A percentile compares a stretch with the other conserved stretches of the same genome.
These are phyloP conservation scores for Zygogramma bicolorata DNA, from an alignment of 2,888 invertebrate species.

Conservation along the genomic window DNA sequence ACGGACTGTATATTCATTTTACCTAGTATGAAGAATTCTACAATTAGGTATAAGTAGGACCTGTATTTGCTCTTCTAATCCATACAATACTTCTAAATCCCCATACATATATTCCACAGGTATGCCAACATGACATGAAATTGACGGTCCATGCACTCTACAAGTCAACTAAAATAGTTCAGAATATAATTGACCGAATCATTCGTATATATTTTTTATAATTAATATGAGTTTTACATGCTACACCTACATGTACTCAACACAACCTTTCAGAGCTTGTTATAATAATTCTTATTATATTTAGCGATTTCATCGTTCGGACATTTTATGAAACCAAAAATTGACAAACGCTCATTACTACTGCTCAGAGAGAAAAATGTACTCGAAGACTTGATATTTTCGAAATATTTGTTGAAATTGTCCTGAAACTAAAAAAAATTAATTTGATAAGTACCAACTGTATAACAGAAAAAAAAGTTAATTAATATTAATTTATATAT, in stretches of 20 bases:
- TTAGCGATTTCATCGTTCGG: not conserved
- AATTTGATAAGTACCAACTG: no score
- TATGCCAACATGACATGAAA: not conserved
- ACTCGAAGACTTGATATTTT: not conserved
- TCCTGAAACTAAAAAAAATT: no score
- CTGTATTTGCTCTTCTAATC: not conserved
- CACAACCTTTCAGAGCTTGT: constrained; percentile 55
- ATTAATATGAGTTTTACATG: constrained; percentile 31
- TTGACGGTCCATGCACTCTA: not conserved
- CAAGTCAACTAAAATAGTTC: not conserved
- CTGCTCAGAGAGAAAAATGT: not conserved
- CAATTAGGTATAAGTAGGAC: not conserved
- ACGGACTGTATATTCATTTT: no score
- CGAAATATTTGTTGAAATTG: no score
- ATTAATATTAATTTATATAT: no score
- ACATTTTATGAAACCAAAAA: not conserved
- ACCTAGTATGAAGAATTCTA: not conserved
- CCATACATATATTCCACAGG: no score
- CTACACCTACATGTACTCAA: constrained; percentile 41
- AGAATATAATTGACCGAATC: constrained; percentile 25
- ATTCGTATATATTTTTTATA: constrained; percentile 14
- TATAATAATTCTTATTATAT: not conserved
- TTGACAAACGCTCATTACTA: not conserved
- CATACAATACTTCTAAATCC: no score
- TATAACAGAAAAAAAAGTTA: no score